Base-by-base conservation (phyloP, 2,797 vertebrate genomes). In the Rhyacichthys aspro region DNA sequence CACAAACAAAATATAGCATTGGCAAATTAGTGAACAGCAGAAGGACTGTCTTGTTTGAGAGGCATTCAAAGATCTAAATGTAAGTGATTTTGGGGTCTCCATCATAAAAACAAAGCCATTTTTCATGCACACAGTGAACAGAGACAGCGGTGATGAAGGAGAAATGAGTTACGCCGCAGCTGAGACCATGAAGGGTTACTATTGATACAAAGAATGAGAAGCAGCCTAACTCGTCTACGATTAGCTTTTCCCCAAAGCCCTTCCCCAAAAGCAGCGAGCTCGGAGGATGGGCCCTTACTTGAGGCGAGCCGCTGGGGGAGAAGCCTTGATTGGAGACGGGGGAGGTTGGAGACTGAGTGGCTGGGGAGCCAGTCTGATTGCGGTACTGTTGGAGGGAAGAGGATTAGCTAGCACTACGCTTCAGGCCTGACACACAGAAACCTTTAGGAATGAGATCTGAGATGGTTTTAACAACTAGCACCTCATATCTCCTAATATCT, bases 291-390 rank as follows among this genome's bases (percentile, higher is more conserved):
- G 91, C 92, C 92, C 95, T 98, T 96, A 99, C 97, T 95, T 99
- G 98, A 81, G 98, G 97, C 90, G 98, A 99, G 92, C 95, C 95
- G 90, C 96, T 95, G 2, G 98, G 98, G 89, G 98, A 99, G 95
- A 98, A 99, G 93, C 96, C 98, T 95, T 98, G 98, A 95, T 98
- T 99, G 96, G 98, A 99, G 95, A 97, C 96, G 65, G 98, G 98
- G 89, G 98, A 99, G 85, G 98, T 99, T 93, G 98, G 98, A 92
- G 98, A 99, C 94, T 99, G 98, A 95, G 95, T 98, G 94, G 96
- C 95, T 42, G 98, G 97, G 88, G 98, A 98, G 64, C 97, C 96
- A 84, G 96, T 94, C 88, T 95, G 95, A 92, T 94, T 96, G 93
- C 96, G 98, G 91, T 99, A 98, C 95, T 99, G 97, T 94, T 96